Base-by-base conservation (phyloP, 2,888 invertebrate genomes). In the Lasioglossum pauxillum region DNA sequence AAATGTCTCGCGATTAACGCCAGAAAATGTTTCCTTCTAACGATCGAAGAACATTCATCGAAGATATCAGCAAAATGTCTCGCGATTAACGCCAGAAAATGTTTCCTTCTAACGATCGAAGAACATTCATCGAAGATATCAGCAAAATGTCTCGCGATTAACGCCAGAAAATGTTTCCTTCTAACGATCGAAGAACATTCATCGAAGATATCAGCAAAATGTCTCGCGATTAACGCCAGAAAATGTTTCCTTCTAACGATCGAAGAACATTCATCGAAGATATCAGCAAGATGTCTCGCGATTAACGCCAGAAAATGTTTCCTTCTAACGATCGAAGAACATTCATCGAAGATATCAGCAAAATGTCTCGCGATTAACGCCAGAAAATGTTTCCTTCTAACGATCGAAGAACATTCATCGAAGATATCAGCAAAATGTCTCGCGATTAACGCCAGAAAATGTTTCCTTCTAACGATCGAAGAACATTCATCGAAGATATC, bases 1-100 rank as follows among this genome's bases (percentile, higher is more conserved):
- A 80, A 78, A 86, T 82, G 67, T 19, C 19, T 12, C 23, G 49
- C 74, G 46, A 75, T 57, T 77, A 78, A 80, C 75, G 69, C 69
- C 10, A 53, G n/a, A n/a, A n/a, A 53, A 10, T 53, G 3, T 53
- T 3, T 53, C 49, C 49, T 49, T 16, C 23, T 7, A 0, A 2
- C 16, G n/a, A n/a, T n/a, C n/a, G n/a, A n/a, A n/a, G n/a, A n/a
- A n/a, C n/a, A n/a, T n/a, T n/a, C n/a, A n/a, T n/a, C n/a, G n/a
- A 57, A 71, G 35, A 46, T 67, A 49, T 49, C 57, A 57, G 60
- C 27, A 75, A 80, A 78, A 86, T 82, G 67, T 19, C 19, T 12
- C 23, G 49, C 74, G 46, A 75, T 57, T 77, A 78, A 80, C 75
- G 69, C 69, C 10, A 53, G n/a, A n/a, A n/a, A 53, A 10, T 53